These are phyloP conservation scores for Unio delphinus DNA, from an alignment of 2,888 invertebrate genomes.

Conservation along the genomic window DNA sequence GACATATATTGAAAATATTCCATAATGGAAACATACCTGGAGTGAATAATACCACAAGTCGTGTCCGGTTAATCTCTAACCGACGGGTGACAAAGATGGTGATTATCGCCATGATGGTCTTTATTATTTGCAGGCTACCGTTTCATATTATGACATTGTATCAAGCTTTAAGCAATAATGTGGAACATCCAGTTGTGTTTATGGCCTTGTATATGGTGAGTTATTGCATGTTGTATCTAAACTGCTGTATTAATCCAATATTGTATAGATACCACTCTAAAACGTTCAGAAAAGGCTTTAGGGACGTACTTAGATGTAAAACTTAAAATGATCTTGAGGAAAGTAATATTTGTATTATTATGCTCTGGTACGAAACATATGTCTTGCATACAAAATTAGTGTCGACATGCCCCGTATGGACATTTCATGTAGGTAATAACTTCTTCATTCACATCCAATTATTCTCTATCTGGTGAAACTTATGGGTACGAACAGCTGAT, in stretches of 20 bases:
- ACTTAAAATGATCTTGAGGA: too few relatives aligned
- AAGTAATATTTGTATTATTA: too few relatives aligned
- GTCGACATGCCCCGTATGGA: too few relatives aligned
- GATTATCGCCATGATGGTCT: slow-evolving; percentile 88
- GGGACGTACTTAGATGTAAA: neutral
- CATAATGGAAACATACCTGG: slow-evolving; percentile 81
- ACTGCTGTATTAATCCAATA: slow-evolving; percentile 92
- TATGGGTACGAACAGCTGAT: too few relatives aligned
- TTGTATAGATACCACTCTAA: slow-evolving; percentile 92
- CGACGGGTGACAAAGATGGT: slow-evolving; percentile 85
- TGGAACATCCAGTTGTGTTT: too few relatives aligned
- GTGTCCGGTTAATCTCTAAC: slow-evolving; percentile 84
- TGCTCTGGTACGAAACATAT: too few relatives aligned
- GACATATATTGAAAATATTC: slow-evolving; percentile 86
- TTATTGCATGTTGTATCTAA: slow-evolving; percentile 81
- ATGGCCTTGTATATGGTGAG: slow-evolving; percentile 3
- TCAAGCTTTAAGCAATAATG: slow-evolving; percentile 23
- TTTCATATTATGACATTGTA: slow-evolving; percentile 78
- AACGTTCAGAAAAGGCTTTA: slow-evolving; percentile 90
- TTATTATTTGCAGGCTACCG: slow-evolving; percentile 92
- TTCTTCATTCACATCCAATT: too few relatives aligned
- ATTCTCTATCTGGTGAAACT: too few relatives aligned
- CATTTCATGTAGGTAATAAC: too few relatives aligned
- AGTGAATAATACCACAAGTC: slow-evolving; percentile 79
- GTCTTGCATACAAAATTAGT: too few relatives aligned